A percentile compares a stretch with the other conserved stretches of the same genome.
Conservation (phyloP, 2,888 invertebrate genomes). For the Globia sparganii region DNA sequence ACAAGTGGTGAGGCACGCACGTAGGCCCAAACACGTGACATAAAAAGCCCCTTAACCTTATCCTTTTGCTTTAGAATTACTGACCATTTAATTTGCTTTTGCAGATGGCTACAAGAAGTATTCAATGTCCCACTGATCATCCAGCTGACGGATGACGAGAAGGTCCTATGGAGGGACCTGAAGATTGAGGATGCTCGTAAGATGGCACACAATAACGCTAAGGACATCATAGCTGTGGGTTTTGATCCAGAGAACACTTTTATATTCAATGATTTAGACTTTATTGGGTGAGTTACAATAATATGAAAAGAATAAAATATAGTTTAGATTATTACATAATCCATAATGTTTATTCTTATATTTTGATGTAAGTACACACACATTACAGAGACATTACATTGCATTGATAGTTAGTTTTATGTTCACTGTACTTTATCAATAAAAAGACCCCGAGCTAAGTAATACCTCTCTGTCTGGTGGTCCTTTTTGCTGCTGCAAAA, state of each 20-base stretch:
- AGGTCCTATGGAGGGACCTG: constrained; percentile 98
- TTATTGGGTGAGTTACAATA: constrained; percentile 94
- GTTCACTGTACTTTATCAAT: too few relatives aligned
- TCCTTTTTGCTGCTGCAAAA: too few relatives aligned
- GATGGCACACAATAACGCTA: constrained; percentile 97
- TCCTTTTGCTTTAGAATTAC: not conserved
- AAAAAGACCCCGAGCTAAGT: too few relatives aligned
- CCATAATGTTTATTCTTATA: not conserved
- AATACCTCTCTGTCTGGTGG: too few relatives aligned
- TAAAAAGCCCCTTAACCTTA: not conserved
- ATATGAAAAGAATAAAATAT: not conserved
- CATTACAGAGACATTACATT: too few relatives aligned
- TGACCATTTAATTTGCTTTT: constrained; percentile 55
- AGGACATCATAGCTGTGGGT: constrained; percentile 99
- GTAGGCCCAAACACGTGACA: not conserved
- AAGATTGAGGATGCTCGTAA: constrained; percentile 96
- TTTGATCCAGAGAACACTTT: constrained; percentile 98
- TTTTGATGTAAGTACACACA: too few relatives aligned
- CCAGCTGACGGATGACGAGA: constrained; percentile 99
- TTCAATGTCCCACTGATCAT: constrained; percentile 99
- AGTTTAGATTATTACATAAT: not conserved
- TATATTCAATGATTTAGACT: constrained; percentile 98
- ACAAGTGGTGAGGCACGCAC: not conserved
- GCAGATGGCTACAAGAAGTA: constrained; percentile 98
- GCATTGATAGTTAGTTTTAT: too few relatives aligned